phyloP scores from a whole-genome alignment of 2,797 vertebrate genomes.

The Ceryle rudis region DNA sequence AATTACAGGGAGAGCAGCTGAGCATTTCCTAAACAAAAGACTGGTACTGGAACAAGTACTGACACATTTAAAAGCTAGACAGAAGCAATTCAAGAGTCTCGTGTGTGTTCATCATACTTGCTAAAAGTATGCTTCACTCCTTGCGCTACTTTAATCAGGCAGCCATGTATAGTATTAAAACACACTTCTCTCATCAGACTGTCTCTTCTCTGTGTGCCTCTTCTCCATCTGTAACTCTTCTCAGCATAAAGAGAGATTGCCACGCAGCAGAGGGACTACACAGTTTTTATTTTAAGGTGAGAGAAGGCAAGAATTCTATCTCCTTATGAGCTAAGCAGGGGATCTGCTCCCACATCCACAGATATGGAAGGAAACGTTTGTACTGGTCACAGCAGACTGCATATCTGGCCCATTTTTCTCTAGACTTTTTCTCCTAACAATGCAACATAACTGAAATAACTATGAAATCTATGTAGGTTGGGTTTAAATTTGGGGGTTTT shows the following conservation, averaged over 20 bases:
- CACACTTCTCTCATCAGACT: not conserved
- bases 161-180: not conserved
- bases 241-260: not conserved
- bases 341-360: not conserved
- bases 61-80: not conserved
- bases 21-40: not conserved
- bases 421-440: not conserved
- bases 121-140: not conserved
- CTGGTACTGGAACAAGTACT: not conserved
- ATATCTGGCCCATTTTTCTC: not conserved
- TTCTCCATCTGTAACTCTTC: not conserved
- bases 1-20: not conserved
- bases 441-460: not conserved
- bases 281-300: not conserved
- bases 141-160: not conserved
- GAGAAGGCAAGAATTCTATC: not conserved
- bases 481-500: not conserved
- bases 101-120: not conserved
- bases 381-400: not conserved
- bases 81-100: not conserved
- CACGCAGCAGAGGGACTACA: not conserved
- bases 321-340: not conserved
- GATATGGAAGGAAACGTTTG: not conserved
- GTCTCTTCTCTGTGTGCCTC: not conserved
- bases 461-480: not conserved